Evolutionary conservation across 2,113 vertebrate species (phyloP).

Genomic region (Xenopus tropicalis): UCB_Xtro_10.0 CM004450.2:102657501-102658000

Average conservation of each 20-base stretch:
- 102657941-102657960: no score
- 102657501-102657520: background rate
- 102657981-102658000: no score
- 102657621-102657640: background rate
- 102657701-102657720: background rate
- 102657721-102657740: background rate
- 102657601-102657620: slow-evolving; percentile 15
- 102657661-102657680: background rate
- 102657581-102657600: slow-evolving; percentile 33
- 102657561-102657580: slow-evolving; percentile 23
- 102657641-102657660: background rate
- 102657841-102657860: background rate
- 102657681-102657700: background rate
- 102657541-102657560: slow-evolving; percentile 31
- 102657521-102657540: slow-evolving; percentile 14
- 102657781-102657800: background rate
- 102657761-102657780: slow-evolving; percentile 20
- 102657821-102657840: background rate
- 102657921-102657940: no score
- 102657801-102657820: slow-evolving; percentile 3
- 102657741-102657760: slow-evolving; percentile 19
- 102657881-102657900: background rate
- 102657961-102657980: no score
- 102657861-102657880: background rate
- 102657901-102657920: background rate